Conservation (phyloP, 2,888 invertebrate genomes). For the Caprella mutica region DNA sequence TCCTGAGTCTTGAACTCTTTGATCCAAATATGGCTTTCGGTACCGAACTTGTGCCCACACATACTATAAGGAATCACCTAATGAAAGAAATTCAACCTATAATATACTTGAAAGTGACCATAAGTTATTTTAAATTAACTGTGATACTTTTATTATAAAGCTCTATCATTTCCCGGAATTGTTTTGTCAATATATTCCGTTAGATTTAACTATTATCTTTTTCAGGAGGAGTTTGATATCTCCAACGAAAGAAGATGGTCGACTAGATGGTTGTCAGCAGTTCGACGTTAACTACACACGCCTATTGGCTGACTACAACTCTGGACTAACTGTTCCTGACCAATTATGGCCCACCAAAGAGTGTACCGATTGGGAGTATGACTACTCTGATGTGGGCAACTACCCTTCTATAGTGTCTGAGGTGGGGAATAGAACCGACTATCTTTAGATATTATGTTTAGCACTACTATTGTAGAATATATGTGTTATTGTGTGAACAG, state of each 20-base stretch:
- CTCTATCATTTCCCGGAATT: background rate
- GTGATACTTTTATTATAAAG: too few species aligned
- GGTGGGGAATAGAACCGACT: too few species aligned
- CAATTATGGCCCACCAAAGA: slow-evolving; percentile 11
- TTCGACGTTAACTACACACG: slow-evolving; percentile 21
- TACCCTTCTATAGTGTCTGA: slow-evolving; percentile 24
- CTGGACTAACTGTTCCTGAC: slow-evolving; percentile 5
- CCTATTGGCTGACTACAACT: slow-evolving; percentile 13
- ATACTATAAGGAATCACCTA: too few species aligned
- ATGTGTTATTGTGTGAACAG: too few species aligned
- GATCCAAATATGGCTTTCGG: too few species aligned
- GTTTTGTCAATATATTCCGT: background rate
- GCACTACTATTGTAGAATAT: too few species aligned
- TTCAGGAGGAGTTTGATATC: slow-evolving; percentile 18
- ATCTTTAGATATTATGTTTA: too few species aligned
- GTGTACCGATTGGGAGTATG: slow-evolving; percentile 20
- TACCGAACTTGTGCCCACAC: too few species aligned
- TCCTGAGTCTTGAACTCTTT: too few species aligned
- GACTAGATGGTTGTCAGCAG: slow-evolving; percentile 11
- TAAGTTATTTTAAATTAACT: too few species aligned
- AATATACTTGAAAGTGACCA: too few species aligned
- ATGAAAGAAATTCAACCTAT: too few species aligned
- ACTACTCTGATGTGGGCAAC: slow-evolving; percentile 12
- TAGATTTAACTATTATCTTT: slow-evolving; percentile 43
- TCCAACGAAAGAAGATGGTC: background rate